Evolutionary conservation across 2,797 vertebrate species (phyloP), one percentile per base, ranked within the genome.

Genomic region (Danio tinwini): DNA sequence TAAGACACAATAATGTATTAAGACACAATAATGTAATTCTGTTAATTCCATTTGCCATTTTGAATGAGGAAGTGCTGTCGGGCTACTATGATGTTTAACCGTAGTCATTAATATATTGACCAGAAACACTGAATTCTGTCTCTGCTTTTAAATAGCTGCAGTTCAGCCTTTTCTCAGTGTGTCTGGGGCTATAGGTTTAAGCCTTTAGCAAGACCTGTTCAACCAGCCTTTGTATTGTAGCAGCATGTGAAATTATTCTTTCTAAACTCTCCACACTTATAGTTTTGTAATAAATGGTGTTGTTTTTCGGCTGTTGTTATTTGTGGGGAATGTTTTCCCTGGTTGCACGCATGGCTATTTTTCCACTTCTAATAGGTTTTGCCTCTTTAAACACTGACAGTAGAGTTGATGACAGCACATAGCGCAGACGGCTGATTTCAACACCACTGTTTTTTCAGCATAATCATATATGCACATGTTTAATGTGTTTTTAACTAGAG

Each of bases 101-200:
- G 47, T 80, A 84, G 78, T 49, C 76, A 82, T 88, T 89, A 82
- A 85, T 29, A 59, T 58, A 75, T 81, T 77, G 76, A 87, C 80
- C 80, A 89, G 47, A 74, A 76, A 83, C 80, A 84, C 37, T 71
- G 55, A 87, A 85, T 82, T 85, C 81, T 82, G 85, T 83, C 68
- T 59, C 79, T 87, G 78, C 49, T 83, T 79, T 74, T 82, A 82
- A 89, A 85, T 84, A 89, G 81, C 58, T 86, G 65, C 40, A 63
- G 76, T 81, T 29, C 82, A 75, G 61, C 74, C 83, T 53, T 42
- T 76, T 81, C 71, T 40, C 63, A 62, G 68, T 16, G 10, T 67
- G 83, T 76, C 84, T 83, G 81, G 45, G 56, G 19, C 74, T 68
- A 78, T 82, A 83, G 16, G 67, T 85, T 83, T 67, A 81, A 59